phyloP scores from a whole-genome alignment of 2,113 vertebrate species.

The Oreochromis niloticus region DNA sequence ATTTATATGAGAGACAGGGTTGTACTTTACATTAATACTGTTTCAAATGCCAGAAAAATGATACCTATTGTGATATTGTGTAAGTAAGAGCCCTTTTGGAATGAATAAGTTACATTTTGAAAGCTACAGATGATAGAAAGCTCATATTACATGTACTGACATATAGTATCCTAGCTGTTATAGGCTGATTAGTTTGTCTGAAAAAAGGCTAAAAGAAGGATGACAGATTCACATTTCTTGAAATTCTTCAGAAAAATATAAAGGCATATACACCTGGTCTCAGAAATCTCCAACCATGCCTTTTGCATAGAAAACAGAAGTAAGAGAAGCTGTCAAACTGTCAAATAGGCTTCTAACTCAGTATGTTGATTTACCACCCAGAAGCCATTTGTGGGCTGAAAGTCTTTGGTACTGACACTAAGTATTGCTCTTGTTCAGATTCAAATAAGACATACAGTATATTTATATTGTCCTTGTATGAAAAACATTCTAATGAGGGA shows the following conservation, averaged over 20 bases:
- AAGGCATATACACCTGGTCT: background rate
- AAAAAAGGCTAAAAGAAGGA: background rate
- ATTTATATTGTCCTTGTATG: constrained; percentile 13
- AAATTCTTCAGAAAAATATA: background rate
- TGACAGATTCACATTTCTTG: background rate
- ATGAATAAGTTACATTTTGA: background rate
- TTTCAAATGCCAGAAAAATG: background rate
- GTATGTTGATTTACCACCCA: background rate
- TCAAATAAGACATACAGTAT: background rate
- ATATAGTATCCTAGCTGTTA: background rate
- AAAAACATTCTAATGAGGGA: constrained; percentile 16
- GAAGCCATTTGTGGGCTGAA: background rate
- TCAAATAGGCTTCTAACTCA: background rate
- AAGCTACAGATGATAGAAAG: background rate
- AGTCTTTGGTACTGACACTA: background rate
- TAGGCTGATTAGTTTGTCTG: background rate
- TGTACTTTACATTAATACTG: background rate
- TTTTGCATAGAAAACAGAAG: background rate
- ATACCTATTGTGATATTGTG: background rate
- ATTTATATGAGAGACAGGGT: background rate
- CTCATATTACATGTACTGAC: background rate
- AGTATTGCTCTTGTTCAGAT: background rate
- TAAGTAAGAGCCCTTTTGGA: background rate
- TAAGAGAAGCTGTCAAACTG: constrained; percentile 29
- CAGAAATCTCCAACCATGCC: background rate